Conservation (phyloP, 2,113 vertebrate genomes). For the Ageneiosus marmoratus region DNA sequence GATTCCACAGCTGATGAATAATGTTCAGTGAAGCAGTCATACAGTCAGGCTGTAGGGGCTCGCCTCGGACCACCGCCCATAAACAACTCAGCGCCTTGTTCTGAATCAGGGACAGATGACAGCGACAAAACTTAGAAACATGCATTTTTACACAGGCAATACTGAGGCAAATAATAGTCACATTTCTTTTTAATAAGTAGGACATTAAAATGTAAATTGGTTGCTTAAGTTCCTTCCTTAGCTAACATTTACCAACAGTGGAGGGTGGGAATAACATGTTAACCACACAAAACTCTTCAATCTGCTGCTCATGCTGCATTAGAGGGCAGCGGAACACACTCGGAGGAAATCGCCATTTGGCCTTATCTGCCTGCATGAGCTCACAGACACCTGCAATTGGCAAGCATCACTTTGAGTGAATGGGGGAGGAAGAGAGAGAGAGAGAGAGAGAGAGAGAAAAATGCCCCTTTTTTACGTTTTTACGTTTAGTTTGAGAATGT, state of each 20-base stretch:
- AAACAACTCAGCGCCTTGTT: constrained; percentile 77
- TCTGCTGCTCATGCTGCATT: too few relatives aligned
- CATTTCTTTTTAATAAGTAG: background rate
- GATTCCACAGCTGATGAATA: constrained; percentile 77
- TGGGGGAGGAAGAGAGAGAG: too few relatives aligned
- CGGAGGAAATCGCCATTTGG: too few relatives aligned
- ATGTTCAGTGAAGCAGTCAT: constrained; percentile 62
- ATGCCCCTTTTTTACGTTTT: too few relatives aligned
- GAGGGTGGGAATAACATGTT: background rate
- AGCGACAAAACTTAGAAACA: too few relatives aligned
- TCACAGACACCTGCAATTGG: too few relatives aligned
- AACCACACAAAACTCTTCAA: too few relatives aligned
- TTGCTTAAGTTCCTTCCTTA: too few relatives aligned
- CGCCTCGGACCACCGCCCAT: constrained; percentile 69
- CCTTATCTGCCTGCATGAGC: background rate
- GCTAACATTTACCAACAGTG: background rate
- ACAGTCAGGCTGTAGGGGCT: constrained; percentile 65
- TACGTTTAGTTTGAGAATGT: background rate
- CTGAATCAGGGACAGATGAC: constrained; percentile 61
- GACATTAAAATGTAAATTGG: background rate
- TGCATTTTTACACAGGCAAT: background rate
- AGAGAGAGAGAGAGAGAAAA: too few relatives aligned
- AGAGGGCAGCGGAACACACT: background rate
- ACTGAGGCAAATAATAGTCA: background rate
- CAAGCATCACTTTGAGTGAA: too few relatives aligned